Percentiles rank a stretch among this genome's conserved stretches.
Conservation (phyloP, 2,113 vertebrate genomes). For the Lates calcarifer region DNA sequence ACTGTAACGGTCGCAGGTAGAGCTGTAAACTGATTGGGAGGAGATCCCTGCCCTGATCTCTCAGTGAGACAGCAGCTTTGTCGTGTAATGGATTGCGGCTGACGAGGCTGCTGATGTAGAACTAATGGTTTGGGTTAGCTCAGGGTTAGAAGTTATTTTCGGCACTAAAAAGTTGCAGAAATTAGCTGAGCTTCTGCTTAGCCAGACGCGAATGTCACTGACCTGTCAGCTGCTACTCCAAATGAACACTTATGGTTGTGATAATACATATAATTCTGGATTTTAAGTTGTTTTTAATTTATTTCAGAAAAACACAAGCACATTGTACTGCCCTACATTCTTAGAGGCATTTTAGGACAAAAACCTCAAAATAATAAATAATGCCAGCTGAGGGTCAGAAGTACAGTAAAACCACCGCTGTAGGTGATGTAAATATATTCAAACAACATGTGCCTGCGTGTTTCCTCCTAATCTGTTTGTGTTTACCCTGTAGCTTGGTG, state of each 20-base stretch:
- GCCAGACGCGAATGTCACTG: background rate
- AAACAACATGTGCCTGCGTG: slow-evolving; percentile 8
- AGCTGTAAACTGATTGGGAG: background rate
- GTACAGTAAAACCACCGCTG: background rate
- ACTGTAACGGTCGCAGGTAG: slow-evolving; percentile 78
- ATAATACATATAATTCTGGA: background rate
- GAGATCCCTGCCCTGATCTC: slow-evolving; percentile 2
- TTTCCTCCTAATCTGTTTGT: slow-evolving; percentile 41
- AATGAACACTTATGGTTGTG: background rate
- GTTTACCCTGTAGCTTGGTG: slow-evolving; percentile 35
- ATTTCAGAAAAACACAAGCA: background rate
- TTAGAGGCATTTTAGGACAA: background rate
- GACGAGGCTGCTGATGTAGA: slow-evolving; percentile 18
- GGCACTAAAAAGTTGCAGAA: slow-evolving; percentile 3
- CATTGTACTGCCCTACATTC: background rate
- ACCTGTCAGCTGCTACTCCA: slow-evolving; percentile 31
- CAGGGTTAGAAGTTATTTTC: background rate
- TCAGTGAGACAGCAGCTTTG: background rate
- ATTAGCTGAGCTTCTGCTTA: background rate
- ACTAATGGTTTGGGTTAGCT: slow-evolving; percentile 1
- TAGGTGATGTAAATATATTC: slow-evolving; percentile 37
- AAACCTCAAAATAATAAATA: background rate
- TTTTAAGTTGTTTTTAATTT: background rate
- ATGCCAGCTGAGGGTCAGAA: background rate
- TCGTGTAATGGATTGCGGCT: background rate